Evolutionary conservation across 2,888 invertebrate genomes (phyloP), one percentile per base, ranked within the genome.

Genomic region (Drosophila maculinotata): DNA sequence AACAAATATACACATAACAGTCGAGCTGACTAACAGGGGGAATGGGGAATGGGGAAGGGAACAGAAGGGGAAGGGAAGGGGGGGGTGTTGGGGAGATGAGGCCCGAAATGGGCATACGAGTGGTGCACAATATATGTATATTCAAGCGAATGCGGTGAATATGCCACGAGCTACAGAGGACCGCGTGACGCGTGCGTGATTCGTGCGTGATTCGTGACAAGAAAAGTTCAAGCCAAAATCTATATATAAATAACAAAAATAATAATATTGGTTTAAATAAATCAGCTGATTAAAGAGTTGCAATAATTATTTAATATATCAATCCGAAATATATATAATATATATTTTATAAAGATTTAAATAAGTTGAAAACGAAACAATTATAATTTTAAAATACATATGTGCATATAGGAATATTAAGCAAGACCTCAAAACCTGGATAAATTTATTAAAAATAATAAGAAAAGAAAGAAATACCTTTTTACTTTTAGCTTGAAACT

Each of bases 1-100:
- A 78, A 78, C 79, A 76, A 76, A 77, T 73, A 77, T 65, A 71
- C 65, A 77, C 76, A 74, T 64, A 76, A 69, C 73, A 68, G 38
- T 53, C 51, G 58, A 64, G 52, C 60, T 15, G 39, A 25, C 31
- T 35, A 15, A 33, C 25, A 14, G 17, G 6, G 35, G 30, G 10
- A 31, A 1, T 47, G 2, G 30, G 4, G 10, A 1, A 2, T 5
- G 10, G 17, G 2, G n/a, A 10, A 14, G 12, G 4, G 17, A 4
- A n/a, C 6, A 1, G 9, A 14, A 1, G 10, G 12, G 7, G 0
- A 2, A 7, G 28, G 30, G 17, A 33, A n/a, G 0, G 3, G 9
- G 28, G 30, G 17, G 38, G 14, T n/a, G 44, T n/a, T n/a, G n/a
- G n/a, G n/a, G n/a, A 52, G 69, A 65, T 69, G 69, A 52, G 42